Percentiles rank a stretch among this genome's conserved stretches.
Conservation (phyloP, 1,140 invertebrate genomes). For the Oryctes rhinoceros region DNA sequence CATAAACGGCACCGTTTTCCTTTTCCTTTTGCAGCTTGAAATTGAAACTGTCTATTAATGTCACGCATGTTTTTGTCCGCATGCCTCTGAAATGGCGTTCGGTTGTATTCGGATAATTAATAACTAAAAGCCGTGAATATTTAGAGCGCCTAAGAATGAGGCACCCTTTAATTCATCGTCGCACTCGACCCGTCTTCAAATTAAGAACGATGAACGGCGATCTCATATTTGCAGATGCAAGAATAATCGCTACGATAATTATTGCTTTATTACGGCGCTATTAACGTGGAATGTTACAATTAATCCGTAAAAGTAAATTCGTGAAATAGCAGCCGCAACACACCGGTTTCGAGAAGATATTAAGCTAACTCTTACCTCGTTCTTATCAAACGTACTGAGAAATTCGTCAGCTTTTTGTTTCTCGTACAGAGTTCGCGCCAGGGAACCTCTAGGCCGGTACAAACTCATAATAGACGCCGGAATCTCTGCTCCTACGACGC, state of each 20-base stretch:
- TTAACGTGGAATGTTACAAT: not conserved
- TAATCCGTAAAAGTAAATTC: not conserved
- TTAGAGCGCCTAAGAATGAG: not conserved
- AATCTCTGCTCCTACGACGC: not conserved
- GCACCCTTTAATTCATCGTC: not conserved
- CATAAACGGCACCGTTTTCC: constrained; percentile 19
- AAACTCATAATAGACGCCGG: constrained; percentile 10
- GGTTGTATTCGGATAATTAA: constrained; percentile 2
- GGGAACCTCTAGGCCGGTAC: constrained; percentile 67
- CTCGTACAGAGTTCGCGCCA: constrained; percentile 74
- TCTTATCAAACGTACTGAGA: constrained; percentile 70
- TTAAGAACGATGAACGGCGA: not conserved
- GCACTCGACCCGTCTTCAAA: not conserved
- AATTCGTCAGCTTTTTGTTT: constrained; percentile 73
- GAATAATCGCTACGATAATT: not conserved
- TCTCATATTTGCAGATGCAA: not conserved
- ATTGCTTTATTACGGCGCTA: not conserved
- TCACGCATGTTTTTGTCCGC: constrained; percentile 10
- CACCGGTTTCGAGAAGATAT: not conserved
- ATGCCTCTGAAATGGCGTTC: not conserved
- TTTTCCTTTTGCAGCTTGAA: constrained; percentile 15
- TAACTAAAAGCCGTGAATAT: not conserved
- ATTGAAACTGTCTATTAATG: constrained; percentile 37
- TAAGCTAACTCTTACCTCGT: constrained; percentile 65
- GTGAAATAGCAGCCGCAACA: not conserved